Evolutionary conservation across 2,888 invertebrate species (phyloP).

Genomic region (Labia minor): DNA sequence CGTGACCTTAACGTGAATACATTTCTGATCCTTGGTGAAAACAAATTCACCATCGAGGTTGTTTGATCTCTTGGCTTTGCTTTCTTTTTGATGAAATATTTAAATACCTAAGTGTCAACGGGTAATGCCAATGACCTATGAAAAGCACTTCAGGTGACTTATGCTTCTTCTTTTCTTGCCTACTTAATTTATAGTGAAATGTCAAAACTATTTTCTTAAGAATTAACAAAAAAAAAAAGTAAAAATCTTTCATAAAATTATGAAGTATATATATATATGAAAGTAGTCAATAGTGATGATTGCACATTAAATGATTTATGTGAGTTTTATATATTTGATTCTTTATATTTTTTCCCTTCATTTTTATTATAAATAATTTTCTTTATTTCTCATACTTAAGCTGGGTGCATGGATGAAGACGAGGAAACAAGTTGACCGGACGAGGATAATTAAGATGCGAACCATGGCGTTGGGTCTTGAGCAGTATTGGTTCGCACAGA

Average conservation of each 20-base stretch:
- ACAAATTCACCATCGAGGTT: neutral
- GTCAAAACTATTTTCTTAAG: neutral
- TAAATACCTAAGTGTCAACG: neutral
- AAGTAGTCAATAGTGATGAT: neutral
- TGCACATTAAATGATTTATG: too few relatives aligned
- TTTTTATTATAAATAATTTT: too few relatives aligned
- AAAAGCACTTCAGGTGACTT: neutral
- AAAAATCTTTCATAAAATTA: neutral
- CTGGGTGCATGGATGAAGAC: too few relatives aligned
- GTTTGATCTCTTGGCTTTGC: neutral
- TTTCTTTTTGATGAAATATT: constrained; percentile 4
- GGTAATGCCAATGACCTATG: neutral
- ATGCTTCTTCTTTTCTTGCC: neutral
- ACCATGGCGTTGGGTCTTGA: too few relatives aligned
- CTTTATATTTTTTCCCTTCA: too few relatives aligned
- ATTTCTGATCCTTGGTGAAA: neutral
- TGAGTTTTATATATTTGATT: too few relatives aligned
- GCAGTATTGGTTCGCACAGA: too few relatives aligned
- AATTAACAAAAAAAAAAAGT: too few relatives aligned
- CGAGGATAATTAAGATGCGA: too few relatives aligned
- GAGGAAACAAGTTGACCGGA: too few relatives aligned
- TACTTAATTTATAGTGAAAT: neutral
- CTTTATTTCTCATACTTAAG: too few relatives aligned
- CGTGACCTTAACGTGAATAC: neutral
- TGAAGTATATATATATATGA: neutral